Evolutionary conservation across 2,888 invertebrate genomes (phyloP).

Genomic region (Stegana nigrithorax): DNA sequence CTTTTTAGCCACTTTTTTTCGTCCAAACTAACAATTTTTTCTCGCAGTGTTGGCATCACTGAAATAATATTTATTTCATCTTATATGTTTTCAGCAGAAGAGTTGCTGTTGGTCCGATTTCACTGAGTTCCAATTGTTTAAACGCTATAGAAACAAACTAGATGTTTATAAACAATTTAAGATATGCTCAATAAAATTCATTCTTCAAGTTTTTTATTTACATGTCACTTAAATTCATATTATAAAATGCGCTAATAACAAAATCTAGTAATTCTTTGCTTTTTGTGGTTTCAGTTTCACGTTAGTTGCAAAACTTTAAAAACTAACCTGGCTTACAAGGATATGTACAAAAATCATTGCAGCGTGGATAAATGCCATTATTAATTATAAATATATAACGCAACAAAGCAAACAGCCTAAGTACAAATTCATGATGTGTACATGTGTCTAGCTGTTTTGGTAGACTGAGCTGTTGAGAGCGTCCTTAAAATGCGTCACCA

Average conservation of each 20-base stretch:
- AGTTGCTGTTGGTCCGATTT: too few species aligned
- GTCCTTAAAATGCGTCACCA: slow-evolving; percentile 77
- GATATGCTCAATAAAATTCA: too few species aligned
- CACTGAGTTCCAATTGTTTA: too few species aligned
- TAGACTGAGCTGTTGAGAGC: slow-evolving; percentile 56
- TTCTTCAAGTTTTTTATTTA: slow-evolving; percentile 26
- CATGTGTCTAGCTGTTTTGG: slow-evolving; percentile 39
- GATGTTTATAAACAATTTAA: too few species aligned
- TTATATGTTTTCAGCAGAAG: too few species aligned
- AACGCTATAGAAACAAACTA: too few species aligned
- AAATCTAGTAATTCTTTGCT: slow-evolving; percentile 21
- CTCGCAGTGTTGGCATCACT: too few species aligned
- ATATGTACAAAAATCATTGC: slow-evolving; percentile 15
- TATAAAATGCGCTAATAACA: slow-evolving; percentile 55
- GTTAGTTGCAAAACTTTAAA: slow-evolving; percentile 6
- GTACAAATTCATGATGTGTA: slow-evolving; percentile 40
- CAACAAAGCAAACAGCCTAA: slow-evolving; percentile 26
- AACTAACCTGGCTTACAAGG: slow-evolving; percentile 4
- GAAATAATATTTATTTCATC: too few species aligned
- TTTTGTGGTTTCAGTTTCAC: slow-evolving; percentile 6
- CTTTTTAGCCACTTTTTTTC: too few species aligned
- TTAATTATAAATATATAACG: neutral
- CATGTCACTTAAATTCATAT: slow-evolving; percentile 49
- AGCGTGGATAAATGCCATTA: slow-evolving; percentile 17
- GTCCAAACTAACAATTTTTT: too few species aligned